Conservation (phyloP, 2,113 vertebrate species). For the Mola mola region DNA sequence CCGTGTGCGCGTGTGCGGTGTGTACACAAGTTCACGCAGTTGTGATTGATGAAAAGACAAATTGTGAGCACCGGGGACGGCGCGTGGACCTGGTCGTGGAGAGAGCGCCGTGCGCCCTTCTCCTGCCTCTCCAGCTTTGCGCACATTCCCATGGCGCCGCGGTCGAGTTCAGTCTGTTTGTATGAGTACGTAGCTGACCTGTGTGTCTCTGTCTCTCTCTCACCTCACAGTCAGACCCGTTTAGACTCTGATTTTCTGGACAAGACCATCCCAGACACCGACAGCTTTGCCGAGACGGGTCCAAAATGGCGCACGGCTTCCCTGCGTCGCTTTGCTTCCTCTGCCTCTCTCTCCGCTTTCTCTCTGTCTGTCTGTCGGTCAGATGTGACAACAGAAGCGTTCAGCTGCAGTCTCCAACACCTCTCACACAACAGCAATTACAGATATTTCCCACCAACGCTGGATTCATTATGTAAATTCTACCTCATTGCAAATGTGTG, state of each 20-base stretch:
- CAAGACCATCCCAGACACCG: constrained; percentile 97
- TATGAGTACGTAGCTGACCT: constrained; percentile 96
- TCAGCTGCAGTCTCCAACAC: no score
- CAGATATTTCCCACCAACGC: no score
- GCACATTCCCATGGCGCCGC: constrained; percentile 60
- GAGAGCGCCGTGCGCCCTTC: constrained; percentile 87
- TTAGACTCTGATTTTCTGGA: constrained; percentile 99
- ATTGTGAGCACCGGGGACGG: constrained; percentile 91
- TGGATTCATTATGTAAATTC: background rate
- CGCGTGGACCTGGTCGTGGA: constrained; percentile 89
- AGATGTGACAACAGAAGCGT: background rate
- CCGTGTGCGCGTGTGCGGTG: background rate
- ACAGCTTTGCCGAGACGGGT: constrained; percentile 87
- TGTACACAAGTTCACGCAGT: constrained; percentile 77
- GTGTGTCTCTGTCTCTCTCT: constrained; percentile 11
- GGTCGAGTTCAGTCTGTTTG: constrained; percentile 95
- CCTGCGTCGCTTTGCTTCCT: background rate
- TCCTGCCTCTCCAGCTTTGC: constrained; percentile 18
- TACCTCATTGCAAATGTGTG: background rate
- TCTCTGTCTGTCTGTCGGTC: background rate
- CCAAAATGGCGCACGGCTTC: constrained; percentile 80
- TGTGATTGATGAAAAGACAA: constrained; percentile 98
- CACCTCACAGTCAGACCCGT: constrained; percentile 86
- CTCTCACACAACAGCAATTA: no score
- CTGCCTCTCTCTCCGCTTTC: background rate